Base-by-base conservation (phyloP, 2,113 vertebrate genomes). In the Rattus rattus region DNA sequence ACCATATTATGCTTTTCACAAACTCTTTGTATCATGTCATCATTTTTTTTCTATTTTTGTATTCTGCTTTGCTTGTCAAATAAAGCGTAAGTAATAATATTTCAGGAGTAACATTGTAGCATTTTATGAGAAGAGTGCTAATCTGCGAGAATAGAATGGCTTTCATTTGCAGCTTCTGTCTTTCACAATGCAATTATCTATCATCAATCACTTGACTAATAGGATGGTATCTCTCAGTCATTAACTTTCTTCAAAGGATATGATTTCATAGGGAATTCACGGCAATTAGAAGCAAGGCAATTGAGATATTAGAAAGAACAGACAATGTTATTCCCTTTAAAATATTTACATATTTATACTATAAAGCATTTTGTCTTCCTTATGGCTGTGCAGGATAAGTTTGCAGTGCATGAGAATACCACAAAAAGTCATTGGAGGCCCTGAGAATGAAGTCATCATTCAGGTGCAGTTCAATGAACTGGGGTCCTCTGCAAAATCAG, bases 171-270 rank as follows among this genome's bases (percentile, higher is more conserved):
- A 92, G 63, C 56, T 67, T 30, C 11, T 91, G 0, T 87, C 30
- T 97, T 95, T 84, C 67, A 80, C 26, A n/a, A 56, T 59, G 76
- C 76, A 97, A 97, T 97, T 97, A 96, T 92, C 70, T 72, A 70
- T 26, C 90, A 96, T 98, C 94, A 96, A 83, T 96, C 91, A 90
- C 56, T 90, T 90, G 26, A 17, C 36, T 97, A 96, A 97, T 70
- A 90, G 14, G 56, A 96, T 90, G 77, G 19, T 69, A 94, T 88
- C 56, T 95, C 93, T 94, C 83, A 96, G 85, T 96, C 81, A 92
- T 73, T 86, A 97, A 91, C 61, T 96, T 95, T 39, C 90, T 95
- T 97, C 39, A 96, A 94, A 95, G 83, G 10, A 49, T 70, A 67
- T 28, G n/a, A 63, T n/a, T 92, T 97, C 56, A 88, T 43, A 84